A percentile compares a stretch with the other conserved stretches of the same genome.
These are phyloP conservation scores for Eupithecia vulgata DNA, from an alignment of 2,888 invertebrate genomes.

Conservation along the genomic window DNA sequence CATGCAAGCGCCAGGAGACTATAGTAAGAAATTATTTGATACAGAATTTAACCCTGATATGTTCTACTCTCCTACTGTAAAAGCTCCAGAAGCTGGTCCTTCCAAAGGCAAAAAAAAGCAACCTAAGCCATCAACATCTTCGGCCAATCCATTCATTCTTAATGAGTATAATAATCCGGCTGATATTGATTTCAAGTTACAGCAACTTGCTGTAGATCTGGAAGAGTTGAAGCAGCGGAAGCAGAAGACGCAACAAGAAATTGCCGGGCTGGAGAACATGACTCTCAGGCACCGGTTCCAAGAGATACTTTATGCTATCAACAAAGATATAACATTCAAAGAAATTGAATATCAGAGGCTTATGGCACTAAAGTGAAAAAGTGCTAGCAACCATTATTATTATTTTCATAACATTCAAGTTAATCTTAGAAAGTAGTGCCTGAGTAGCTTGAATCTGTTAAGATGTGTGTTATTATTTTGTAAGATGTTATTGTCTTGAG, in stretches of 20 bases:
- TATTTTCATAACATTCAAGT: not conserved
- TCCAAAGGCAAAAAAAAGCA: constrained; percentile 47
- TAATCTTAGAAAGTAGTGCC: not conserved
- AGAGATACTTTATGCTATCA: constrained; percentile 90
- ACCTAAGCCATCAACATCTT: constrained; percentile 46
- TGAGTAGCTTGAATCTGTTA: not conserved
- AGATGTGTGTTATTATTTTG: not conserved
- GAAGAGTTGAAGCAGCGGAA: constrained; percentile 89
- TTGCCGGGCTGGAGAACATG: constrained; percentile 93
- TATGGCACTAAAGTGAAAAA: constrained; percentile 50
- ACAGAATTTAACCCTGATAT: constrained; percentile 72
- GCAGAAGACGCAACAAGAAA: constrained; percentile 92
- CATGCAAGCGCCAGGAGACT: constrained; percentile 60
- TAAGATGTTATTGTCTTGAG: not conserved
- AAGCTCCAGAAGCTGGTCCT: constrained; percentile 44
- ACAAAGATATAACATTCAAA: constrained; percentile 91
- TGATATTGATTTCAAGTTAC: constrained; percentile 79
- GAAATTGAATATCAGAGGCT: constrained; percentile 86
- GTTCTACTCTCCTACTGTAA: constrained; percentile 60
- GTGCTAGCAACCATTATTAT: not conserved
- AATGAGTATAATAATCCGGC: constrained; percentile 32
- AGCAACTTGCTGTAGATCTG: constrained; percentile 89
- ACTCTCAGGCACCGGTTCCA: constrained; percentile 92
- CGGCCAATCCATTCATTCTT: constrained; percentile 26
- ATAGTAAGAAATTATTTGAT: constrained; percentile 57